These are phyloP conservation scores for Pseudochirops cupreus DNA, from an alignment of 2,797 vertebrate species.

Conservation along the genomic window DNA sequence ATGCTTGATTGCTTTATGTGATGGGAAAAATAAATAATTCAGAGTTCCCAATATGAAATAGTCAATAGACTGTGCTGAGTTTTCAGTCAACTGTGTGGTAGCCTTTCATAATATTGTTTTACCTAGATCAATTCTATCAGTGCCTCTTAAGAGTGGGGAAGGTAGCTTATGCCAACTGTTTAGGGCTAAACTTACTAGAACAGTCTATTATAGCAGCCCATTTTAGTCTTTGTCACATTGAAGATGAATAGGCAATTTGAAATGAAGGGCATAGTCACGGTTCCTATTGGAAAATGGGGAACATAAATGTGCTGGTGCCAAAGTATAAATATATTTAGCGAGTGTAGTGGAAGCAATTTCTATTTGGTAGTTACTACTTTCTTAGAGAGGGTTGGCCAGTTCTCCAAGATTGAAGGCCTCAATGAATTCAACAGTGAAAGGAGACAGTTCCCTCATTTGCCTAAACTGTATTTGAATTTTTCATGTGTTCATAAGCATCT, in stretches of 20 bases:
- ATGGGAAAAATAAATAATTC: slow-evolving; percentile 63
- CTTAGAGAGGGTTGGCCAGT: slow-evolving; percentile 61
- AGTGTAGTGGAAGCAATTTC: slow-evolving; percentile 66
- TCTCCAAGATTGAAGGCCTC: slow-evolving; percentile 52
- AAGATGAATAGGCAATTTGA: slow-evolving; percentile 74
- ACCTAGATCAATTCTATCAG: slow-evolving; percentile 43
- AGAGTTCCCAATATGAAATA: slow-evolving; percentile 48
- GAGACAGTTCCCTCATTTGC: slow-evolving; percentile 54
- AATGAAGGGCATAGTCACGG: slow-evolving; percentile 56
- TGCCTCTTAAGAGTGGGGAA: slow-evolving; percentile 17
- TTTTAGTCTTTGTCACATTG: slow-evolving; percentile 32
- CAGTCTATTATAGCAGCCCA: slow-evolving; percentile 43
- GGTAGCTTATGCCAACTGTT: slow-evolving; percentile 48
- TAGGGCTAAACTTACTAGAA: slow-evolving; percentile 25
- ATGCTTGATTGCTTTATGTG: slow-evolving; percentile 52
- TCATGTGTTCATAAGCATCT: slow-evolving; percentile 50
- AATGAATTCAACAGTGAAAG: slow-evolving; percentile 60
- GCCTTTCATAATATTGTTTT: slow-evolving; percentile 54
- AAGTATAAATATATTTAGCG: slow-evolving; percentile 70
- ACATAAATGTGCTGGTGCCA: slow-evolving; percentile 53
- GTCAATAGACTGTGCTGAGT: slow-evolving; percentile 58
- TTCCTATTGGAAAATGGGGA: slow-evolving; percentile 66
- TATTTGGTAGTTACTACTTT: slow-evolving; percentile 75
- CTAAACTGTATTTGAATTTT: slow-evolving; percentile 61
- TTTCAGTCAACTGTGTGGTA: slow-evolving; percentile 51